These are phyloP conservation scores for Panthera tigris DNA, from an alignment of 2,113 vertebrate species.

Conservation along the genomic window DNA sequence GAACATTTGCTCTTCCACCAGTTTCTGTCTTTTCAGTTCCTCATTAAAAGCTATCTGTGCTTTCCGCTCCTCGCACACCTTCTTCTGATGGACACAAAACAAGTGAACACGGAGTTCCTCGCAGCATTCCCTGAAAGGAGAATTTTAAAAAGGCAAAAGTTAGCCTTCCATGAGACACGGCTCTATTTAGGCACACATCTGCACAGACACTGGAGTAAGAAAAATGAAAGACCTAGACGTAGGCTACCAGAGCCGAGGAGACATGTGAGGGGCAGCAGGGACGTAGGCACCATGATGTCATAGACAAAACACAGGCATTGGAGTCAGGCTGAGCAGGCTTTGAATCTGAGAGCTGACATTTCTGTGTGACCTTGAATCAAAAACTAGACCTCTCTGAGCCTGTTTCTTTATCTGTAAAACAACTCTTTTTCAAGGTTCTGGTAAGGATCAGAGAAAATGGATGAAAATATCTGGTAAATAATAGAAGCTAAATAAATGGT, in stretches of 20 bases:
- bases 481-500: not conserved
- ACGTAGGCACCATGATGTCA: not conserved
- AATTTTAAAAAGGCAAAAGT: not conserved
- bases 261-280: not conserved
- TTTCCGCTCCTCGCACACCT: slow-evolving; percentile 83
- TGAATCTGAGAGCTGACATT: not conserved
- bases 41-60: slow-evolving; percentile 86
- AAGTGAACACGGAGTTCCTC: slow-evolving; percentile 85
- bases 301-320: not conserved
- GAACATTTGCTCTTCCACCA: slow-evolving; percentile 86
- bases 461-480: not conserved
- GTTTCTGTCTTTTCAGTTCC: slow-evolving; percentile 73
- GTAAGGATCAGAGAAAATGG: not conserved
- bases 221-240: not conserved
- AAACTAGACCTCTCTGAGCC: not conserved
- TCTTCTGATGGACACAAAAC: slow-evolving; percentile 70
- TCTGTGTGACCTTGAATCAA: slow-evolving; percentile 9
- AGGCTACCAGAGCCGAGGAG: not conserved
- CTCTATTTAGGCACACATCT: not conserved
- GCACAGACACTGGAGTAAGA: not conserved
- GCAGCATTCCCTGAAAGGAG: slow-evolving; percentile 84
- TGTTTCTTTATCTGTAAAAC: not conserved
- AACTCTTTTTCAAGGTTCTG: not conserved
- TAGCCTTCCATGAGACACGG: not conserved
- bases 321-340: not conserved